These are phyloP conservation scores for Thymelicus sylvestris DNA, from an alignment of 2,888 invertebrate species.

Conservation along the genomic window DNA sequence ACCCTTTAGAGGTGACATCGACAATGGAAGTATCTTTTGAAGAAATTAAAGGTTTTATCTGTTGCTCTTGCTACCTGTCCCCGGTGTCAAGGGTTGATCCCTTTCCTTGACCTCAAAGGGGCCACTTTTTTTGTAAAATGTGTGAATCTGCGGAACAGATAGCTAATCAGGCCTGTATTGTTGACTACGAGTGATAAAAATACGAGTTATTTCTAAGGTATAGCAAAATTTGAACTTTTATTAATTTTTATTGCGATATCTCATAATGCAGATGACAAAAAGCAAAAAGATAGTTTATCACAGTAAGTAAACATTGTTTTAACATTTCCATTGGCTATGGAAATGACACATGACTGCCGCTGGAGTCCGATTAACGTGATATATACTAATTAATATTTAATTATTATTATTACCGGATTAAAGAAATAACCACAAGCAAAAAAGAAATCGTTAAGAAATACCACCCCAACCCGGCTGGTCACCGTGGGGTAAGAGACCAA, in stretches of 20 bases:
- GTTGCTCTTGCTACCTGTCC: conserved; percentile 64
- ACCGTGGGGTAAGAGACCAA: too few species aligned
- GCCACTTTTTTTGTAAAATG: conserved; percentile 58
- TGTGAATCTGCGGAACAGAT: conserved; percentile 59
- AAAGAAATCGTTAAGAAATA: too few species aligned
- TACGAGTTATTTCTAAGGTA: conserved; percentile 2
- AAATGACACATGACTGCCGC: too few species aligned
- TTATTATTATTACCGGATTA: too few species aligned
- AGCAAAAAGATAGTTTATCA: too few species aligned
- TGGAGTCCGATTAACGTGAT: too few species aligned
- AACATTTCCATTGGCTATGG: too few species aligned
- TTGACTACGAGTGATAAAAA: not conserved
- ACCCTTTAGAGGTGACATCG: conserved; percentile 68
- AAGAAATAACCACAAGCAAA: too few species aligned
- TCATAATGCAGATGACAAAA: not conserved
- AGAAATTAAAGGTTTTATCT: conserved; percentile 59
- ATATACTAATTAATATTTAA: too few species aligned
- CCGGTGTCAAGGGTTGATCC: conserved; percentile 69
- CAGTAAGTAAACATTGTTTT: not conserved
- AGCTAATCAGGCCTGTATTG: conserved; percentile 55
- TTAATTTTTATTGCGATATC: not conserved
- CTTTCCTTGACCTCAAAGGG: conserved; percentile 66
- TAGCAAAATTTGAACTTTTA: not conserved
- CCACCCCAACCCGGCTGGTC: too few species aligned
- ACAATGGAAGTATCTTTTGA: conserved; percentile 60